These are phyloP conservation scores for Hydroisotoma schaefferi DNA, from an alignment of 2,888 invertebrate species.

Conservation along the genomic window DNA sequence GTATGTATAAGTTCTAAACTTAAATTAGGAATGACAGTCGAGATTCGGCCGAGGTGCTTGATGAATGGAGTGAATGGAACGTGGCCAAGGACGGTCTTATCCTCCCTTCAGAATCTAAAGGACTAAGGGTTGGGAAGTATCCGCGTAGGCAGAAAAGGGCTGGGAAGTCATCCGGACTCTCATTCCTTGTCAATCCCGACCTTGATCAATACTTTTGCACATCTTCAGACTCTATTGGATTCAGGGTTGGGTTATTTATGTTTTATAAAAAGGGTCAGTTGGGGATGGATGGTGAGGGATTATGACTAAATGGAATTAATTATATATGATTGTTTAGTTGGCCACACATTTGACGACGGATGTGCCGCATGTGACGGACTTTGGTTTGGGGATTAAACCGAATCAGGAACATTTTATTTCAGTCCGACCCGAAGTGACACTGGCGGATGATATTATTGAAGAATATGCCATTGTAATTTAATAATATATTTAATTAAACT, in stretches of 20 bases:
- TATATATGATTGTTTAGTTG: constrained; percentile 13
- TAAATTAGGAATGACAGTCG: constrained; percentile 30
- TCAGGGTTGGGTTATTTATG: constrained; percentile 26
- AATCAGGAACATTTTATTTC: constrained; percentile 31
- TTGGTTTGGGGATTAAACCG: constrained; percentile 27
- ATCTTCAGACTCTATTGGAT: constrained; percentile 37
- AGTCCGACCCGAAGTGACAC: constrained; percentile 24
- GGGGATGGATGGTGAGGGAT: too few species aligned
- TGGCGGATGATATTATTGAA: constrained; percentile 25
- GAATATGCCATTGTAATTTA: constrained; percentile 14
- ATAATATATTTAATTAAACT: too few species aligned
- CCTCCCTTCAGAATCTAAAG: not conserved
- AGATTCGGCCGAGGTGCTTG: constrained; percentile 19
- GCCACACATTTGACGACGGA: constrained; percentile 31
- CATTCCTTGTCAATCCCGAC: constrained; percentile 37
- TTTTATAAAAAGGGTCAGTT: too few species aligned
- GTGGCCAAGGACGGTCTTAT: not conserved
- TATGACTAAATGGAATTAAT: too few species aligned
- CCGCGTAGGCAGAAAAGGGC: constrained; percentile 36
- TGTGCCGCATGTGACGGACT: constrained; percentile 36
- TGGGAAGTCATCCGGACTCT: constrained; percentile 38
- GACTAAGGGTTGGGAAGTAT: constrained; percentile 1
- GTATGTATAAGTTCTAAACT: too few species aligned
- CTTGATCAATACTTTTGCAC: constrained; percentile 43
- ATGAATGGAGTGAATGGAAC: constrained; percentile 26